phyloP scores from a whole-genome alignment of 2,888 invertebrate genomes.

The Ernsta delagoae region DNA sequence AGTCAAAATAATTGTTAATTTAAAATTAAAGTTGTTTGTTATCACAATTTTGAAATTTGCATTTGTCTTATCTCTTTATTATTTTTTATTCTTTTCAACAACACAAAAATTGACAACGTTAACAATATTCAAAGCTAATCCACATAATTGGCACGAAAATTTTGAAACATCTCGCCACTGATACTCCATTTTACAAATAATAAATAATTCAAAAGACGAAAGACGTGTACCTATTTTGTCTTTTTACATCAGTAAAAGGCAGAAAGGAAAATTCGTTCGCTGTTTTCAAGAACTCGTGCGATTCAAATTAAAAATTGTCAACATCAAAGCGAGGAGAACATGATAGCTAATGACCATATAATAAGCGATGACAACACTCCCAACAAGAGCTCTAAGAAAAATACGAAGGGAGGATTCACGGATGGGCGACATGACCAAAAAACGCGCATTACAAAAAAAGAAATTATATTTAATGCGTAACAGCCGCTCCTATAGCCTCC shows the following conservation, averaged over 20 bases:
- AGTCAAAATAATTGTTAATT: too few species aligned
- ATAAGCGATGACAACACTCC: conserved; percentile 41
- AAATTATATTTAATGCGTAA: conserved; percentile 69
- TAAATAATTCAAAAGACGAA: conserved; percentile 9
- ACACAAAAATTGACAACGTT: background rate
- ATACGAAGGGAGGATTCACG: conserved; percentile 41
- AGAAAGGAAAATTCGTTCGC: conserved; percentile 10
- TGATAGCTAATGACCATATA: conserved; percentile 38
- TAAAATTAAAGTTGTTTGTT: too few species aligned
- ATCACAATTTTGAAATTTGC: too few species aligned
- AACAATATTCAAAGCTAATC: conserved; percentile 5
- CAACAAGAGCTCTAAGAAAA: conserved; percentile 40
- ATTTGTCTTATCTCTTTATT: too few species aligned
- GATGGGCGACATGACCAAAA: conserved; percentile 45
- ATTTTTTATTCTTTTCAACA: background rate
- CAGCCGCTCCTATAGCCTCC: conserved; percentile 57
- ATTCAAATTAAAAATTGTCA: conserved; percentile 27
- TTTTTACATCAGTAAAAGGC: background rate
- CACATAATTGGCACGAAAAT: conserved; percentile 12
- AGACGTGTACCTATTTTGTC: too few species aligned
- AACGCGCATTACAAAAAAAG: conserved; percentile 51
- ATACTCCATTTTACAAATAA: conserved; percentile 1
- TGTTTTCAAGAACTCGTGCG: conserved; percentile 13
- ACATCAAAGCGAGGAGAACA: conserved; percentile 16
- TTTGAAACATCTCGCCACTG: too few species aligned